phyloP scores from a whole-genome alignment of 1,140 invertebrate species.

The Scaptomyza graminum region DNA sequence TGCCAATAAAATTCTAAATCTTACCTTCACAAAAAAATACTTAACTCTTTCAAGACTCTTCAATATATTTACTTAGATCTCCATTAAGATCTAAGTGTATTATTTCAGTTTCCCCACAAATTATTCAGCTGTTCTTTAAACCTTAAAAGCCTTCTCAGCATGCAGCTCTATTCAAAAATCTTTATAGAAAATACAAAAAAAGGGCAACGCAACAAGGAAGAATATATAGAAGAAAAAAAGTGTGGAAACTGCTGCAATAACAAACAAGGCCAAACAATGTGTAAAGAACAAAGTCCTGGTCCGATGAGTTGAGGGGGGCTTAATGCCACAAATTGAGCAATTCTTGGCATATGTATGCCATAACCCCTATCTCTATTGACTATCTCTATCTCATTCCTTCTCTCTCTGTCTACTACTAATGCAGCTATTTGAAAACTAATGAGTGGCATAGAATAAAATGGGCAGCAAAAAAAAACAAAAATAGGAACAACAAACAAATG shows the following conservation, averaged over 20 bases:
- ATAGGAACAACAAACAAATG: slow-evolving; percentile 53
- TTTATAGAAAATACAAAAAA: slow-evolving; percentile 9
- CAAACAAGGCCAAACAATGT: slow-evolving; percentile 51
- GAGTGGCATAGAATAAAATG: slow-evolving; percentile 58
- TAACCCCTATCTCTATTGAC: slow-evolving; percentile 18
- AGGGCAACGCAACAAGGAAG: neutral
- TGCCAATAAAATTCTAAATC: too few species aligned
- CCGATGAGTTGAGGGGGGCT: slow-evolving; percentile 40
- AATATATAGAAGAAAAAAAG: neutral
- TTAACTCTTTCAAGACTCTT: neutral
- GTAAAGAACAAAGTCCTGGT: slow-evolving; percentile 18
- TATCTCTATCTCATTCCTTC: slow-evolving; percentile 2
- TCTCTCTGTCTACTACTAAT: slow-evolving; percentile 50
- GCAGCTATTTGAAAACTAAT: slow-evolving; percentile 79
- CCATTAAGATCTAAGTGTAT: slow-evolving; percentile 30
- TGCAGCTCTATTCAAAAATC: slow-evolving; percentile 18
- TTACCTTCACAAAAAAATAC: neutral
- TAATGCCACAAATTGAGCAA: slow-evolving; percentile 80
- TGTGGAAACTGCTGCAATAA: slow-evolving; percentile 46
- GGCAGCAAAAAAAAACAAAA: slow-evolving; percentile 47
- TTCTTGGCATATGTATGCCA: slow-evolving; percentile 52
- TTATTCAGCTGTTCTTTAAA: slow-evolving; percentile 5
- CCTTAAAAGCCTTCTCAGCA: slow-evolving; percentile 3
- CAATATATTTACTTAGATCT: neutral
- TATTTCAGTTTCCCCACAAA: slow-evolving; percentile 21